phyloP scores from a whole-genome alignment of 2,888 invertebrate genomes.

The Drosophila vallismaia region DNA sequence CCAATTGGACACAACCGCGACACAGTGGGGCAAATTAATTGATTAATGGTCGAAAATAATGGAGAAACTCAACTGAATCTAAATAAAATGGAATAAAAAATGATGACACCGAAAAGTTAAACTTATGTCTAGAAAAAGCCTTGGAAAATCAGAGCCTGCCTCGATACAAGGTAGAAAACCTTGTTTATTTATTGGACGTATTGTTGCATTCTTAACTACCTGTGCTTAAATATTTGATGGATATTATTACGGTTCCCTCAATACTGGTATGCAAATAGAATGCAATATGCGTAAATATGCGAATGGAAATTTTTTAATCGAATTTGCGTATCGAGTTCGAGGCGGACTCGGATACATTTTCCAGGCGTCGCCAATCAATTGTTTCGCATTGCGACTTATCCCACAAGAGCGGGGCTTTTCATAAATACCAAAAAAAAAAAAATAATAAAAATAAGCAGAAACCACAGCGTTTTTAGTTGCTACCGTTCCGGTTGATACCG shows the following conservation, averaged over 20 bases:
- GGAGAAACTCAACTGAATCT: not conserved
- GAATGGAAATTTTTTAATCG: slow-evolving; percentile 34
- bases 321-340: slow-evolving; percentile 18
- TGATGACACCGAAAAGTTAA: not conserved
- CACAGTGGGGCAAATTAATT: slow-evolving; percentile 19
- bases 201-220: not conserved
- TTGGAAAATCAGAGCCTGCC: not conserved
- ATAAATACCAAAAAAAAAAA: not conserved
- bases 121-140: not conserved
- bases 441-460: not conserved
- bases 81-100: not conserved
- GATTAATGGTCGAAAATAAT: not conserved
- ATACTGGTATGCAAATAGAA: slow-evolving; percentile 26
- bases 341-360: slow-evolving; percentile 31
- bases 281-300: slow-evolving; percentile 37
- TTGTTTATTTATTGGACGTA: not conserved
- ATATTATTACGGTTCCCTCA: slow-evolving; percentile 19
- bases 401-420: not conserved
- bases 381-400: slow-evolving; percentile 7
- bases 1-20: slow-evolving; percentile 24
- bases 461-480: slow-evolving; percentile 1
- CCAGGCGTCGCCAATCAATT: slow-evolving; percentile 16
- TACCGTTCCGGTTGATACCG: slow-evolving; percentile 6
- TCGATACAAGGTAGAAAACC: not conserved
- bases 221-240: slow-evolving; percentile 29